Evolutionary conservation across 1,140 invertebrate species (phyloP), one percentile per base, ranked within the genome.

Genomic region (Eurosta solidaginis): DNA sequence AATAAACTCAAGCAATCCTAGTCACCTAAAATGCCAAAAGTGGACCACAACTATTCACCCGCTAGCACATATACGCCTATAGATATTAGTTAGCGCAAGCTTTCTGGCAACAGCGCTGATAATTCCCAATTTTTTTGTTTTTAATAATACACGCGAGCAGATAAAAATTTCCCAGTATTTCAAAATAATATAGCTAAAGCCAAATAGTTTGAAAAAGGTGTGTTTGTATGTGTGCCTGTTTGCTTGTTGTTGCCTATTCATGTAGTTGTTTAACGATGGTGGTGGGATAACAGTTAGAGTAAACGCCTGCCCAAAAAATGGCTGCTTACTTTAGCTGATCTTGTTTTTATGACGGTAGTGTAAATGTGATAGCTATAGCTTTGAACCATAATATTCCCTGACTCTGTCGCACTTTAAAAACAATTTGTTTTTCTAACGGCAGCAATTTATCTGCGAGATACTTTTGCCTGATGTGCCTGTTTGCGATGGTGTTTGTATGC

Each of bases 271-370:
- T 0, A 22, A 10, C 25, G 49, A 17, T 52, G 59, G 36, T 68
- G 59, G 59, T 22, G 17, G 29, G 5, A n/a, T 7, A 9, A 20
- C n/a, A 40, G n/a, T 20, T 20, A 54, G 22, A 22, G 59, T 68
- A 33, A 17, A 68, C 59, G 59, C 59, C 59, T 68, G 59, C 59
- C 36, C 59, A 29, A 68, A 68, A 68, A 68, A 68, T 68, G 59
- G 59, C 59, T 68, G 59, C 59, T 68, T 68, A 36, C 59, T 68
- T 68, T 33, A 68, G 59, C 29, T 68, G 59, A 68, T 68, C 59
- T 68, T 68, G 59, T 68, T 68, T 68, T 68, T 40, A n/a, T 9
- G 2, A 9, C 2, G 12, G 40, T 40, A 9, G 59, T 68, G n/a
- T 68, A 33, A 68, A 33, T 10, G 17, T 17, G 14, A n/a, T 33